These are phyloP conservation scores for Anas flavirostris DNA, from an alignment of 2,797 vertebrate genomes.

Conservation along the genomic window DNA sequence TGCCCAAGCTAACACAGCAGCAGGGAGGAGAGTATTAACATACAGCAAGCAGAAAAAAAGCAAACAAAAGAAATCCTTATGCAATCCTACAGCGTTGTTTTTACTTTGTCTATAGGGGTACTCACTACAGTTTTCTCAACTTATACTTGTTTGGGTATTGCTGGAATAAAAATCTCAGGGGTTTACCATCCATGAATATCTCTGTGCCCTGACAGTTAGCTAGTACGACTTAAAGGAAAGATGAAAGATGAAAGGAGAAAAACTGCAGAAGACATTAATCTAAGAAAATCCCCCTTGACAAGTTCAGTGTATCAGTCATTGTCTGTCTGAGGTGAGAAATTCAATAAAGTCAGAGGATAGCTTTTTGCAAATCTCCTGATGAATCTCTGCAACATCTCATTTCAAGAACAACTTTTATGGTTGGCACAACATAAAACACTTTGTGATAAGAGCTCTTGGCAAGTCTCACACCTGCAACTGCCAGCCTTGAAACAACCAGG, in stretches of 20 bases:
- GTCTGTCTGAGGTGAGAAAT: conserved; percentile 41
- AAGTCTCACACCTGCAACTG: background rate
- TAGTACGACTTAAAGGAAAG: background rate
- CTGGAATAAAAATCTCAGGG: background rate
- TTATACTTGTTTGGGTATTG: no score
- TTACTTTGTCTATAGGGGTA: background rate
- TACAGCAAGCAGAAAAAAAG: background rate
- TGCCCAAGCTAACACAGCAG: background rate
- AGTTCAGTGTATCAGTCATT: conserved; percentile 22
- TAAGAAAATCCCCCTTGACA: background rate
- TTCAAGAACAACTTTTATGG: background rate
- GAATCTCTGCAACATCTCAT: conserved; percentile 27
- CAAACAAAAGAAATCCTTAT: background rate
- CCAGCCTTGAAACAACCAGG: background rate
- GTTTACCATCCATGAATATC: background rate
- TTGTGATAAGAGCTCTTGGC: background rate
- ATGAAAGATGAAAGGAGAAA: conserved; percentile 6
- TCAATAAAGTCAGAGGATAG: conserved; percentile 21
- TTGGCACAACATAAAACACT: background rate
- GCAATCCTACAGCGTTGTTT: background rate
- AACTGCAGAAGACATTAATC: conserved; percentile 44
- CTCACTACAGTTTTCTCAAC: no score
- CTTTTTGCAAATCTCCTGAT: background rate
- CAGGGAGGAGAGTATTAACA: background rate
- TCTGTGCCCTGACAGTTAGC: background rate